Base-by-base conservation (phyloP, 2,888 invertebrate genomes). In the Serrognathus titanus region DNA sequence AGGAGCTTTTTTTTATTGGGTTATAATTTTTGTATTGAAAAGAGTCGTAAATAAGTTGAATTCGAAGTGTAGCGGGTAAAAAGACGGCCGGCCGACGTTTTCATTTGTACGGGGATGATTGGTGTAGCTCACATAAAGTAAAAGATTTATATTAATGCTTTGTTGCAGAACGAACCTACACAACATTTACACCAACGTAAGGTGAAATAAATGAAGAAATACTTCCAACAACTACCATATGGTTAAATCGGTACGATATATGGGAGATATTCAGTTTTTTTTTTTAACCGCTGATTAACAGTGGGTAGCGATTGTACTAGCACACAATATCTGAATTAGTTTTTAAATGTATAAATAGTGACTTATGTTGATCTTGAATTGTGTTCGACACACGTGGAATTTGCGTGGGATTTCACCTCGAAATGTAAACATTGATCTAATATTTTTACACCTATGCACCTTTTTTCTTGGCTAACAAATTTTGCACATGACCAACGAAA, bases 81-180 rank as follows among this genome's bases (percentile, higher is more conserved):
- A 36, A 43, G 24, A 31, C 24, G 24, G 24, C 24, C 24, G 24
- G 24, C 7, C 24, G 24, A 43, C 40, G 40, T 40, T 40, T 40
- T 16, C 43, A 43, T 49, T 37, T 38, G 20, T 49, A 38, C 49
- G 20, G 58, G 59, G 61, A 57, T 62, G 61, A 65, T 64, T 60
- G 61, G 63, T 62, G 59, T 53, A 46, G 56, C 50, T 40, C 50
- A 55, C 62, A 62, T 62, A 61, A 63, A 61, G 59, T 57, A 48
- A 38, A 51, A 58, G 63, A 65, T 64, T 64, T 63, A 63, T 64
- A 63, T 59, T 60, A 59, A 63, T 59, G 63, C 57, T 57, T 60
- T 63, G 59, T 63, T 62, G 58, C 62, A 54, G 57, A 61, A 59
- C 56, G 58, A 58, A 59, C 56, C 55, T 62, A 64, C 62, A 62